phyloP scores from a whole-genome alignment of 2,888 invertebrate species.

The Folsomia candida region DNA sequence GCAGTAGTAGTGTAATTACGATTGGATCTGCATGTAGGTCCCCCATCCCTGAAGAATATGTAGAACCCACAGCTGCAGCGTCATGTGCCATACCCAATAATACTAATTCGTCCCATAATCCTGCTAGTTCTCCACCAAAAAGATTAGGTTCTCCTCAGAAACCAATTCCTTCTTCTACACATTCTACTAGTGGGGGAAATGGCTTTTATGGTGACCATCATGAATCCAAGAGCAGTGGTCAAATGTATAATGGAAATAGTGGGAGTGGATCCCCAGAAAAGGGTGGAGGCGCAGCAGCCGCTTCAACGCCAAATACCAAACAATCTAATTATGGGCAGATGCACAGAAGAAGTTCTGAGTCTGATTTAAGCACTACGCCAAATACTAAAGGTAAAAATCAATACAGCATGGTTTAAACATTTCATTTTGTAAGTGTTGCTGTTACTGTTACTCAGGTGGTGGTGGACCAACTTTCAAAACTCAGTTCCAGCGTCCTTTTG shows the following conservation, averaged over 20 bases:
- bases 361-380: constrained; percentile 86
- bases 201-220: not conserved
- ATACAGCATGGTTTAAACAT: too few species aligned
- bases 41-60: constrained; percentile 47
- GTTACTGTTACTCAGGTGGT: too few species aligned
- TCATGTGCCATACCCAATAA: not conserved
- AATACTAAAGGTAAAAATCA: constrained; percentile 70
- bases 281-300: not conserved
- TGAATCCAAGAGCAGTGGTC: not conserved
- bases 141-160: too few species aligned
- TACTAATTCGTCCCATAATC: not conserved
- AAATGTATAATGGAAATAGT: too few species aligned
- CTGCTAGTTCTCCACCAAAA: not conserved
- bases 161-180: not conserved
- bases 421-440: too few species aligned
- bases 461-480: too few species aligned
- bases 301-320: not conserved
- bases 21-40: constrained; percentile 45
- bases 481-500: not conserved
- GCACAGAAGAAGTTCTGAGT: constrained; percentile 78
- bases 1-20: too few species aligned
- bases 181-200: not conserved
- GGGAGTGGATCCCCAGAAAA: not conserved
- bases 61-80: constrained; percentile 17
- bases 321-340: not conserved